Evolutionary conservation across 2,113 vertebrate species (phyloP).

Genomic region (Callospermophilus lateralis): DNA sequence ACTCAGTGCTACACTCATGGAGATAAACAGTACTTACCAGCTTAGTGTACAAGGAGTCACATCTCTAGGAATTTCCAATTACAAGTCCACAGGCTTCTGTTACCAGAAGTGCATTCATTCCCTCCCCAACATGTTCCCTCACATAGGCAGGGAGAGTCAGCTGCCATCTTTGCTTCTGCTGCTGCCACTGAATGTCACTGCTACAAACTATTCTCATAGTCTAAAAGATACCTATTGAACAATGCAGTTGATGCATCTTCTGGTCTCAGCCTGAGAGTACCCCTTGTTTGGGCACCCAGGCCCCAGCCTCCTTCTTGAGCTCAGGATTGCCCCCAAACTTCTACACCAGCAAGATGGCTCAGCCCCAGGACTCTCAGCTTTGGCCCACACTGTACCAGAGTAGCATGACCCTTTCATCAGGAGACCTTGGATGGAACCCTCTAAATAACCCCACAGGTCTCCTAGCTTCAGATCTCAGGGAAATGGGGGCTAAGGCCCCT

Average conservation of each 20-base stretch:
- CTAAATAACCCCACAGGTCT: not conserved
- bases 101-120: not conserved
- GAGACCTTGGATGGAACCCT: not conserved
- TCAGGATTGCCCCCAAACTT: not conserved
- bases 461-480: not conserved
- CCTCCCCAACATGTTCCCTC: not conserved
- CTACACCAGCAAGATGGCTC: not conserved
- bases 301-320: not conserved
- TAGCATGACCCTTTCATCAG: not conserved
- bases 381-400: not conserved
- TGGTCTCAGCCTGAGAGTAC: not conserved
- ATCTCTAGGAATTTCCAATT: not conserved
- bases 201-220: not conserved
- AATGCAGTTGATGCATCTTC: not conserved
- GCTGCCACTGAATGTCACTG: not conserved
- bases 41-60: not conserved
- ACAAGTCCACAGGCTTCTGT: not conserved
- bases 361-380: not conserved
- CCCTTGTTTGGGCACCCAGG: not conserved
- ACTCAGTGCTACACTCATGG: not conserved
- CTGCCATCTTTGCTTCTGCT: not conserved
- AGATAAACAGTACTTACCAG: not conserved
- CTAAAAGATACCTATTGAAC: not conserved
- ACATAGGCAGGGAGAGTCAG: not conserved
- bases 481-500: not conserved